Conservation (phyloP, 2,888 invertebrate genomes). For the Linnaemya vulpina region DNA sequence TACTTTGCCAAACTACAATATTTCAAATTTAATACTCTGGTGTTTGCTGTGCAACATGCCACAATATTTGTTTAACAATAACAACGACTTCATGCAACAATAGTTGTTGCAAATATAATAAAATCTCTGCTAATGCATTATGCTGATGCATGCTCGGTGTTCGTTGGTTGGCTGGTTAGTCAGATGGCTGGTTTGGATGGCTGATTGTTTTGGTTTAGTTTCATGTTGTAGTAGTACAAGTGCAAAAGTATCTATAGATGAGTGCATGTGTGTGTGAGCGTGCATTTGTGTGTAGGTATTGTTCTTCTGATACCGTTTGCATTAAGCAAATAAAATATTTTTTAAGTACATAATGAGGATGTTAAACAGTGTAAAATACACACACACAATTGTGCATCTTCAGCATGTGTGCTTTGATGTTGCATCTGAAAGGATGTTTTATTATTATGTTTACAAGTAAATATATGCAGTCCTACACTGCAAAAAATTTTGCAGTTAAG, state of each 20-base stretch:
- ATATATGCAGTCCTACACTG: slow-evolving; percentile 32
- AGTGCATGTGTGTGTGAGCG: neutral
- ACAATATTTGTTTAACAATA: slow-evolving; percentile 67
- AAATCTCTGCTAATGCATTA: slow-evolving; percentile 69
- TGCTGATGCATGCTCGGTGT: slow-evolving; percentile 69
- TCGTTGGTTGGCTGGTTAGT: slow-evolving; percentile 46
- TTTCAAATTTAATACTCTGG: neutral
- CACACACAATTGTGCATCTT: neutral
- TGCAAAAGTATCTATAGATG: neutral
- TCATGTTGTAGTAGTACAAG: neutral
- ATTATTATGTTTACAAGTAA: slow-evolving; percentile 42
- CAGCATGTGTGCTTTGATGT: slow-evolving; percentile 39
- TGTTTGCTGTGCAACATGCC: slow-evolving; percentile 26
- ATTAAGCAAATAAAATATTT: slow-evolving; percentile 64
- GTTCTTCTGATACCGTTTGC: slow-evolving; percentile 50
- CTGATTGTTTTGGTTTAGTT: slow-evolving; percentile 49
- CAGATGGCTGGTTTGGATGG: slow-evolving; percentile 31
- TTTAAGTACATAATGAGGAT: slow-evolving; percentile 68
- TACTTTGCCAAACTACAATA: neutral
- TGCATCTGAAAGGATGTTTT: slow-evolving; percentile 38
- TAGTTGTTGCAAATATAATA: slow-evolving; percentile 56
- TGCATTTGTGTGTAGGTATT: neutral
- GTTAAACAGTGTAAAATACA: slow-evolving; percentile 48
- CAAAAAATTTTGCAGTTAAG: neutral
- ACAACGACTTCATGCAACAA: slow-evolving; percentile 28